Conservation (phyloP, 2,888 invertebrate species). For the Aradus depressus region DNA sequence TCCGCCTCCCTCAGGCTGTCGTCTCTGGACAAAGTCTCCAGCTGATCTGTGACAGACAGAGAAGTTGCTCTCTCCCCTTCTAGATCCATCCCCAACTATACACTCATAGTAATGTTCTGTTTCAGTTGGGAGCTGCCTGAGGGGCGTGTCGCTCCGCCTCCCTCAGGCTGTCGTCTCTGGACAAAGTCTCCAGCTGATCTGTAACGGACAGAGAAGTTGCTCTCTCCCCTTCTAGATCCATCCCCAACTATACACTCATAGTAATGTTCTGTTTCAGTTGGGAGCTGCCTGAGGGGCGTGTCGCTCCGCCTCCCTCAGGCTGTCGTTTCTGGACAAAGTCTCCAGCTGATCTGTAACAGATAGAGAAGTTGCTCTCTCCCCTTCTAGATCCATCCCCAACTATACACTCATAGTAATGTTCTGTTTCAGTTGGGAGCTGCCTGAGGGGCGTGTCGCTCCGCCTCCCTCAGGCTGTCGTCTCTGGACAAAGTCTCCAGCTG, state of each 20-base stretch:
- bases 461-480: conserved; percentile 46
- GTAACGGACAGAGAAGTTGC: too few relatives aligned
- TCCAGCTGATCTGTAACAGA: conserved; percentile 43
- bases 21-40: conserved; percentile 44
- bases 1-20: conserved; percentile 44
- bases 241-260: too few relatives aligned
- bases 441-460: conserved; percentile 25
- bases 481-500: conserved; percentile 44
- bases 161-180: conserved; percentile 47
- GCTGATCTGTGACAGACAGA: conserved; percentile 43
- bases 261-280: conserved; percentile 25
- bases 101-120: too few relatives aligned
- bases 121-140: conserved; percentile 25
- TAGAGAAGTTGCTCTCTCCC: background rate
- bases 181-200: conserved; percentile 42
- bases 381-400: background rate
- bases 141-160: conserved; percentile 33
- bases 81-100: too few relatives aligned
- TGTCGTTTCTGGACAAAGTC: conserved; percentile 45
- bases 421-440: conserved; percentile 24
- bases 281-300: conserved; percentile 25
- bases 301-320: conserved; percentile 41
- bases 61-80: too few relatives aligned
- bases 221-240: too few relatives aligned
- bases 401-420: background rate